A percentile compares a stretch with the other conserved stretches of the same genome.
Evolutionary conservation across 2,797 vertebrate genomes (phyloP).

Genomic region (Sus cebifrons): DNA sequence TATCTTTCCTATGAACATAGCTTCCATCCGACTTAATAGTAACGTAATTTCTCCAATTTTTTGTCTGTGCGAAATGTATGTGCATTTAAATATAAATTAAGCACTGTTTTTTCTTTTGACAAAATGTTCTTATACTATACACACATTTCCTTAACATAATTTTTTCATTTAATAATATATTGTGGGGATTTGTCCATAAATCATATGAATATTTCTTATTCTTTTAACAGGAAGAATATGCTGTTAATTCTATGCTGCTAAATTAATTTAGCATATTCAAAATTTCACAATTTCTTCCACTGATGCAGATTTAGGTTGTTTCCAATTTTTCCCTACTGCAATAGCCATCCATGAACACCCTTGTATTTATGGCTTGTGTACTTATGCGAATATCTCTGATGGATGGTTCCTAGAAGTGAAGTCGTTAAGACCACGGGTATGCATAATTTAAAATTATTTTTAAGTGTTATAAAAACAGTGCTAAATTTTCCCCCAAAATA

Average conservation of each 20-base stretch:
- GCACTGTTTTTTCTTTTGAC: background rate
- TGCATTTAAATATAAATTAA: constrained; percentile 3
- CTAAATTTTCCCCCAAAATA: background rate
- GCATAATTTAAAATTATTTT: background rate
- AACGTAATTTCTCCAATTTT: background rate
- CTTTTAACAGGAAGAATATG: background rate
- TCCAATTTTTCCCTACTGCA: background rate
- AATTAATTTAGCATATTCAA: background rate
- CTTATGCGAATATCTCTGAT: background rate
- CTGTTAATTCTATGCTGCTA: background rate
- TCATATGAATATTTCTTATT: background rate
- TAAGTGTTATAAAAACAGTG: background rate
- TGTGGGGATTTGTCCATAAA: background rate
- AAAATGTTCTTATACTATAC: background rate
- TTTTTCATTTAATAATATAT: background rate
- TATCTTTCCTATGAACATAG: background rate
- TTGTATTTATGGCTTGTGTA: background rate
- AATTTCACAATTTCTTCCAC: background rate
- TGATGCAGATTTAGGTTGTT: background rate
- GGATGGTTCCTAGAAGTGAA: background rate
- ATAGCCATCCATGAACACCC: background rate
- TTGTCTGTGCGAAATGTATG: background rate
- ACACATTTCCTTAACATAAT: background rate
- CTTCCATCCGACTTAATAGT: background rate
- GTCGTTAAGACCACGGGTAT: background rate